Conservation (phyloP, 2,888 invertebrate genomes). For the Anorthoa munda region DNA sequence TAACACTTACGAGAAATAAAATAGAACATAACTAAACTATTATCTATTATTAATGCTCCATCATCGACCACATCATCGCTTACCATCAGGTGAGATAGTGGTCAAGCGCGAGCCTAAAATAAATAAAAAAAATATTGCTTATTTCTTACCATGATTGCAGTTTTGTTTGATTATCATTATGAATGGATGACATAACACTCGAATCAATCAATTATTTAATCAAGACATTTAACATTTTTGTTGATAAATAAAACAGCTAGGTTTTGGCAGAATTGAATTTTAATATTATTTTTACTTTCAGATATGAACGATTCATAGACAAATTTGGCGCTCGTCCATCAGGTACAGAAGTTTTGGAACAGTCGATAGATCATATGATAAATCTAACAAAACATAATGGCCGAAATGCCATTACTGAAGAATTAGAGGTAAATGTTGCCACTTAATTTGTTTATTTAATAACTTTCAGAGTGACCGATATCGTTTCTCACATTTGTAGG, state of each 20-base stretch:
- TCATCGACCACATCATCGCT: too few relatives aligned
- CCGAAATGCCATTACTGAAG: conserved; percentile 92
- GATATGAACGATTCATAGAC: conserved; percentile 79
- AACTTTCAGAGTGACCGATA: background rate
- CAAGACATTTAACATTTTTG: background rate
- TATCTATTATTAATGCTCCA: too few relatives aligned
- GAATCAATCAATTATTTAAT: background rate
- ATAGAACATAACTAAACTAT: background rate
- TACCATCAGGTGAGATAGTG: too few relatives aligned
- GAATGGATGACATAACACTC: background rate
- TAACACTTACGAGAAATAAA: background rate
- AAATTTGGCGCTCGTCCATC: conserved; percentile 92
- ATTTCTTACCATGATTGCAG: background rate
- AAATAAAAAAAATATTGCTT: background rate
- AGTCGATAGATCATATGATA: conserved; percentile 92
- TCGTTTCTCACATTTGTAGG: background rate
- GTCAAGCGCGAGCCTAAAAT: too few relatives aligned
- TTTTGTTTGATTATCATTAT: background rate
- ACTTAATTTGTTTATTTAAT: background rate
- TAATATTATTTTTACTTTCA: conserved; percentile 61
- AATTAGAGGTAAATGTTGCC: conserved; percentile 81
- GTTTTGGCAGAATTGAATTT: background rate
- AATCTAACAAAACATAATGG: conserved; percentile 75
- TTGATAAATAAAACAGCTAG: background rate
- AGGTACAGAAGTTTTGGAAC: conserved; percentile 91